Evolutionary conservation across 2,888 invertebrate genomes (phyloP), one percentile per base, ranked within the genome.

Genomic region (Pherbina coryleti): DNA sequence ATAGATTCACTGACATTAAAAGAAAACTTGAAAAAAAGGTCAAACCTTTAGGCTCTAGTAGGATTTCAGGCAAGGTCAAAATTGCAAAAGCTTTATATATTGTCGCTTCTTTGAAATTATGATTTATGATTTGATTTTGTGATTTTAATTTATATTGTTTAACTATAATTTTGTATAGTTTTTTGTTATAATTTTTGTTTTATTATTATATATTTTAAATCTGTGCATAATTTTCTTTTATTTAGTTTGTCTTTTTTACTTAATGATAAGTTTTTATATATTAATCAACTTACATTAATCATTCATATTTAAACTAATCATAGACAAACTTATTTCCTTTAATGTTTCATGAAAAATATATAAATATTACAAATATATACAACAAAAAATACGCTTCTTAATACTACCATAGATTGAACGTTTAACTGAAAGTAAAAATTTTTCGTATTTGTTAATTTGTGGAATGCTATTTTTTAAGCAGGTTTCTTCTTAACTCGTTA

Each of bases 401-500:
- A 60, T 60, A 60, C 60, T 25, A 25, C 31, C 14, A 71, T 60
- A 53, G 71, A 71, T 34, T 72, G 60, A 37, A 19, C 57, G 72
- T 60, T 72, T 14, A 69, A 53, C 44, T 51, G 22, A 22, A 60
- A 72, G 8, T 66, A 8, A 34, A 49, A 34, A 34, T 37, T 37
- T 25, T 60, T 72, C 55, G 37, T 57, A 25, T 49, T 73, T 25
- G n/a, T 67, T 66, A 62, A 75, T 75, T 79, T 70, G 71, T 78
- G 75, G 77, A 73, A 79, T 79, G 79, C 69, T 74, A 69, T 70
- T 53, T 64, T 31, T 73, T 73, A 76, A 78, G 72, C 66, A 75
- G 75, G 66, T 78, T 76, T 78, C 62, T 75, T 74, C 60, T 70
- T 76, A 74, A 75, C 71, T 53, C 69, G 78, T 80, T 78, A 75